phyloP scores from a whole-genome alignment of 2,113 vertebrate genomes.

The Nothoprocta pentlandii region DNA sequence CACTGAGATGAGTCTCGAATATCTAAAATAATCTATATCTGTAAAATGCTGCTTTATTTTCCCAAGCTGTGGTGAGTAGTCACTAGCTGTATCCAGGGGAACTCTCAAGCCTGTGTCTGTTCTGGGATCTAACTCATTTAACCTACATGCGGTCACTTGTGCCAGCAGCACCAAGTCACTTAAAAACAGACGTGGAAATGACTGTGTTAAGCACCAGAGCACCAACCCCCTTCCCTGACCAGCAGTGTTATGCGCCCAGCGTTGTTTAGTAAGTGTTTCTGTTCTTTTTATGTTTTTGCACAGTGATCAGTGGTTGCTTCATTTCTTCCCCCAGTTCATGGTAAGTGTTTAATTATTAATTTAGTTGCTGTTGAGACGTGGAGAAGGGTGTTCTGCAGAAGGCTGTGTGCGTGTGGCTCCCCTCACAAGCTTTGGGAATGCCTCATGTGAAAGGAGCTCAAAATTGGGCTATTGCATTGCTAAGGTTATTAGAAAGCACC shows the following conservation, averaged over 20 bases:
- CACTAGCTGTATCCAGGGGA: neutral
- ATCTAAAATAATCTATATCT: neutral
- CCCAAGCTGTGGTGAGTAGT: neutral
- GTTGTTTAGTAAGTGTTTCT: neutral
- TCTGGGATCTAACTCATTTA: neutral
- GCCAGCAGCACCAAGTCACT: neutral
- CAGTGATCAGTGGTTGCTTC: neutral
- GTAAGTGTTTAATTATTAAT: neutral
- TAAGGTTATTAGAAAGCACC: neutral
- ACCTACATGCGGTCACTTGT: neutral
- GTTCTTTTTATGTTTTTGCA: neutral
- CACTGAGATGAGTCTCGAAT: accelerated
- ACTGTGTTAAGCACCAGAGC: neutral
- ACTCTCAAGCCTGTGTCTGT: neutral
- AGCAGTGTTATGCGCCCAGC: neutral
- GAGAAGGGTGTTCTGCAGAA: accelerated
- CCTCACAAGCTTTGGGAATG: neutral
- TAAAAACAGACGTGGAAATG: neutral
- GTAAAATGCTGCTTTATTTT: neutral
- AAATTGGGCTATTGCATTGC: neutral
- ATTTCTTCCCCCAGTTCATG: neutral
- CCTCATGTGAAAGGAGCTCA: neutral
- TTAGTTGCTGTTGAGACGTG: neutral
- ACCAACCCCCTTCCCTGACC: neutral
- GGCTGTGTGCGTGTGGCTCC: neutral